Evolutionary conservation across 2,888 invertebrate species (phyloP).

Genomic region (Silvanus unidentatus): DNA sequence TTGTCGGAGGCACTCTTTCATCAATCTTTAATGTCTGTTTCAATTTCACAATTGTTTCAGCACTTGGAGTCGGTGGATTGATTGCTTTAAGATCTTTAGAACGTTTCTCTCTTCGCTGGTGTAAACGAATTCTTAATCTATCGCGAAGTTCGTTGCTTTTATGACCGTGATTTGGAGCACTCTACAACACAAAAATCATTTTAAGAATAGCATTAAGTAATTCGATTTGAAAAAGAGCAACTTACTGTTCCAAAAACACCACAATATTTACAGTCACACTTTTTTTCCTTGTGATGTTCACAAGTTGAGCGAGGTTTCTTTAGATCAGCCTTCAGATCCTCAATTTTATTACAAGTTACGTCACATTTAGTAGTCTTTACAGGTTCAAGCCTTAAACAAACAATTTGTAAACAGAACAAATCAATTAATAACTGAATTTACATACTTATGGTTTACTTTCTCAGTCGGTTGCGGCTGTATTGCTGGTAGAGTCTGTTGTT

Average conservation of each 20-base stretch:
- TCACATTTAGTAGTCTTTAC: too few species aligned
- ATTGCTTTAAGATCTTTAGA: slow-evolving; percentile 21
- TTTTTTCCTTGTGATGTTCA: slow-evolving; percentile 28
- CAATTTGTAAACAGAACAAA: too few species aligned
- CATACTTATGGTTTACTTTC: too few species aligned
- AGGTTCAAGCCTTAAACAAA: too few species aligned
- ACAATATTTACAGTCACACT: slow-evolving; percentile 43
- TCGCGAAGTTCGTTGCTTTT: slow-evolving; percentile 41
- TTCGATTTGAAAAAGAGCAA: too few species aligned
- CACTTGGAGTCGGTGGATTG: slow-evolving; percentile 10
- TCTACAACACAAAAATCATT: not conserved
- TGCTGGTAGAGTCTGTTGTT: too few species aligned
- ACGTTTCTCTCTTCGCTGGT: slow-evolving; percentile 32
- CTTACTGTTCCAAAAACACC: slow-evolving; percentile 41
- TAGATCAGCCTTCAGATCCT: slow-evolving; percentile 12
- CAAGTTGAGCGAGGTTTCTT: slow-evolving; percentile 22
- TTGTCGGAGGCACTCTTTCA: slow-evolving; percentile 17
- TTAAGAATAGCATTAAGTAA: slow-evolving; percentile 3
- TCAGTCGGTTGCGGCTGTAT: too few species aligned
- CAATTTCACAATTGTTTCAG: slow-evolving; percentile 13
- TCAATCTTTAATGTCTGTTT: slow-evolving; percentile 12
- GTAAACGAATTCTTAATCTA: slow-evolving; percentile 38
- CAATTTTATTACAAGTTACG: too few species aligned
- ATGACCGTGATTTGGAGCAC: slow-evolving; percentile 21
- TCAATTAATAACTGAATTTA: too few species aligned